Evolutionary conservation across 2,797 vertebrate genomes (phyloP), one percentile per base, ranked within the genome.

Genomic region (Rhadinocentrus ornatus): DNA sequence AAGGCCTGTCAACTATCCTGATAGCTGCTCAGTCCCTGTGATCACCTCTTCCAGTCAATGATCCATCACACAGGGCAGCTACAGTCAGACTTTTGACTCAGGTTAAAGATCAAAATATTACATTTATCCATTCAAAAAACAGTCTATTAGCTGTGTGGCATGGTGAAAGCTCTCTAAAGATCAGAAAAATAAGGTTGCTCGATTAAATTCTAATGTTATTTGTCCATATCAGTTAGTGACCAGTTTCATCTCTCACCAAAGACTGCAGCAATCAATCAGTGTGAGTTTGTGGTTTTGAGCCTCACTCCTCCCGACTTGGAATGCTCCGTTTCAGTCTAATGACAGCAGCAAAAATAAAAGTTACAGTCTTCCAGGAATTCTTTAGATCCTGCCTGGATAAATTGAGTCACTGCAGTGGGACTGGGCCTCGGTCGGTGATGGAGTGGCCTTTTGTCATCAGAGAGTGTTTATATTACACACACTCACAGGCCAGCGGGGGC

Each of bases 291-390:
- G 66, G 73, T 66, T 72, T 77, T 79, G 78, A 90, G 78, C 6
- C 41, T 82, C 75, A 24, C 10, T 35, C 26, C 24, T 44, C 62
- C 64, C 58, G 22, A 50, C 73, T 70, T 83, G 85, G 90, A 93
- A 91, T 90, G 80, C 75, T 89, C 65, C 84, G 58, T 86, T 91
- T 88, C 72, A 87, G 85, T 62, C 79, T 79, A 86, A 90, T 88
- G 78, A 80, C 68, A 82, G 70, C 69, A 78, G 65, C 62, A 71
- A 61, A 68, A 58, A 75, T 58, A 68, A 69, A 74, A 35, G 66
- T 52, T 73, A 56, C 64, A 78, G 73, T 84, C 73, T 88, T 89
- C 80, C 83, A 81, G 82, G 84, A 91, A 89, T 83, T 79, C 70
- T 68, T 73, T 81, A 16, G 13, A 72, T 78, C 48, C 54, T 39